Evolutionary conservation across 2,113 vertebrate genomes (phyloP).

Genomic region (Accipiter virgatus): DNA sequence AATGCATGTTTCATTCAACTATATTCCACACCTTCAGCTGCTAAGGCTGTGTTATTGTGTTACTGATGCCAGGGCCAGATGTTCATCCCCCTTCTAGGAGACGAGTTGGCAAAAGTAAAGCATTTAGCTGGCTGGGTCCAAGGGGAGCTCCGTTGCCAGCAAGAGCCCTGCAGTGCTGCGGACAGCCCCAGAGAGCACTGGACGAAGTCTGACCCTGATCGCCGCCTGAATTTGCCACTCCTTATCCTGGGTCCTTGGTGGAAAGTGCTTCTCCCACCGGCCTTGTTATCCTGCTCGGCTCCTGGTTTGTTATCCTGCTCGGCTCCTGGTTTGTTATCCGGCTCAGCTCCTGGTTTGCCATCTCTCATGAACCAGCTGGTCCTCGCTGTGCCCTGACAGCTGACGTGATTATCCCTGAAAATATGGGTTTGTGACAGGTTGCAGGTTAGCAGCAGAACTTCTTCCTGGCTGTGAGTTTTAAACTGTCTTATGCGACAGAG

Average conservation of each 20-base stretch:
- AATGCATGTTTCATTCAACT: neutral
- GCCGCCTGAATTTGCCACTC: neutral
- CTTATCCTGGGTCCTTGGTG: neutral
- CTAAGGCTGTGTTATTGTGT: neutral
- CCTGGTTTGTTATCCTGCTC: neutral
- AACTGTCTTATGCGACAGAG: neutral
- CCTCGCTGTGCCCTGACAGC: neutral
- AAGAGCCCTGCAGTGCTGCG: rapidly evolving
- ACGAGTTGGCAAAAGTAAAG: neutral
- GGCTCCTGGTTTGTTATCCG: neutral
- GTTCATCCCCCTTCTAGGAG: rapidly evolving
- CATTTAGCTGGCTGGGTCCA: neutral
- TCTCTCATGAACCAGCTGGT: neutral
- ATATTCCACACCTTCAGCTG: neutral
- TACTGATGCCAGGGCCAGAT: neutral
- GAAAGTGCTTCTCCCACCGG: neutral
- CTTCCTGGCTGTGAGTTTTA: neutral
- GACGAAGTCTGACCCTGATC: neutral
- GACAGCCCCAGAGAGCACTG: neutral
- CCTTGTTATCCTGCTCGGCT: neutral
- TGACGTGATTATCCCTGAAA: neutral
- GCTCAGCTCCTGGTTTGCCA: neutral
- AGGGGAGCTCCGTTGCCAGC: neutral
- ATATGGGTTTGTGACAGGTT: neutral
- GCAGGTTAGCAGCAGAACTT: neutral